phyloP scores from a whole-genome alignment of 2,113 vertebrate genomes.

The Tricholaema leucomelas region DNA sequence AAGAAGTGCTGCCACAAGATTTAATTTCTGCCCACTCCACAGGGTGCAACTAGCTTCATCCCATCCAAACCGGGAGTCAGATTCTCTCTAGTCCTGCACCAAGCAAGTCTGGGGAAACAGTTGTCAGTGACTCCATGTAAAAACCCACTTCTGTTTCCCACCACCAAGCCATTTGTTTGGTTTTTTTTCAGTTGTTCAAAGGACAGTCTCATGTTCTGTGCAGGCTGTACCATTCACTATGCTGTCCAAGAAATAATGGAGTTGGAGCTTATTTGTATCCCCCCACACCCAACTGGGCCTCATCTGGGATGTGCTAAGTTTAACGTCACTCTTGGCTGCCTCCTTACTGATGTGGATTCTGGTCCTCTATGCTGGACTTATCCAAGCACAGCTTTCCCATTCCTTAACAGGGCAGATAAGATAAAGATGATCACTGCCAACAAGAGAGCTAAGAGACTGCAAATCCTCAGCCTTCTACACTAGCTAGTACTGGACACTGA shows the following conservation, averaged over 20 bases:
- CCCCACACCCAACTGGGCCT: constrained; percentile 16
- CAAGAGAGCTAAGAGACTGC: neutral
- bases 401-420: neutral
- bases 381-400: neutral
- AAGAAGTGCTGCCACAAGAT: neutral
- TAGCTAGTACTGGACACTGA: neutral
- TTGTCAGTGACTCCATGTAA: neutral
- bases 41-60: neutral
- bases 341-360: neutral
- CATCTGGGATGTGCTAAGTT: constrained; percentile 4
- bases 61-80: neutral
- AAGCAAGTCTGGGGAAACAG: neutral
- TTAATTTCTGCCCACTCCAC: neutral
- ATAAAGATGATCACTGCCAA: neutral
- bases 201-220: neutral
- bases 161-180: neutral
- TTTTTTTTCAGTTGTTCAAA: neutral
- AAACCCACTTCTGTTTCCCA: neutral
- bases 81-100: neutral
- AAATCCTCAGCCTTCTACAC: neutral
- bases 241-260: neutral
- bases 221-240: neutral
- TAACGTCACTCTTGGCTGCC: constrained; percentile 32
- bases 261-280: neutral
- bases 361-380: neutral